Conservation (phyloP, 2,113 vertebrate species). For the Scatophagus argus region DNA sequence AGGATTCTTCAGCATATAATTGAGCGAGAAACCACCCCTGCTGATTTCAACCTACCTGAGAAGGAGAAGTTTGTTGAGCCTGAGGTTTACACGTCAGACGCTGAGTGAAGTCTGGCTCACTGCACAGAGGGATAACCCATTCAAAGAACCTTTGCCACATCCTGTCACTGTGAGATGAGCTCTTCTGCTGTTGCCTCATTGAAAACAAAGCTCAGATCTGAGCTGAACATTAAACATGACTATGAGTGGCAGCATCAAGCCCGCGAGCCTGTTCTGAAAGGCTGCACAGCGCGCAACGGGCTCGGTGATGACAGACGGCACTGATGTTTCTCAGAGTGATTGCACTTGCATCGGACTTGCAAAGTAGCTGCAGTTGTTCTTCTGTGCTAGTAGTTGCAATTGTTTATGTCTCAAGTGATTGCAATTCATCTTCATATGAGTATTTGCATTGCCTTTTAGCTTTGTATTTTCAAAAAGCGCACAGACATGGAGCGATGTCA, state of each 20-base stretch:
- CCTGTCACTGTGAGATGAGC: not conserved
- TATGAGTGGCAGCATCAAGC: not conserved
- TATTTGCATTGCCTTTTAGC: conserved; percentile 7
- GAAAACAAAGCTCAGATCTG: conserved; percentile 44
- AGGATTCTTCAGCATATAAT: not conserved
- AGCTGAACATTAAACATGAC: conserved; percentile 26
- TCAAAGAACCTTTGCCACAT: not conserved
- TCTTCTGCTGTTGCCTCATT: conserved; percentile 15
- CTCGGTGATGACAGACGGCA: conserved; percentile 22
- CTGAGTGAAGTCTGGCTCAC: not conserved
- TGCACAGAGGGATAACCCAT: not conserved
- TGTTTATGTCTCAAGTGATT: conserved; percentile 29
- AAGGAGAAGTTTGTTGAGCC: not conserved
- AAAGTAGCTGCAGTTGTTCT: conserved; percentile 27
- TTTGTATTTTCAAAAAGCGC: not conserved
- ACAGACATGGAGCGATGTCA: not conserved
- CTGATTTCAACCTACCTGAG: not conserved
- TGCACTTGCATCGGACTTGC: conserved; percentile 25
- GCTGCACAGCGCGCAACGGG: not conserved
- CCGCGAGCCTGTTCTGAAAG: conserved; percentile 14
- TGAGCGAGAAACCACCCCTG: not conserved
- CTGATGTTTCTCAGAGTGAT: conserved; percentile 30
- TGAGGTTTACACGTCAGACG: not conserved
- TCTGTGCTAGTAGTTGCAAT: not conserved
- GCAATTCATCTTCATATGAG: not conserved